Evolutionary conservation across 2,113 vertebrate species (phyloP).

Genomic region (Laticauda colubrina): DNA sequence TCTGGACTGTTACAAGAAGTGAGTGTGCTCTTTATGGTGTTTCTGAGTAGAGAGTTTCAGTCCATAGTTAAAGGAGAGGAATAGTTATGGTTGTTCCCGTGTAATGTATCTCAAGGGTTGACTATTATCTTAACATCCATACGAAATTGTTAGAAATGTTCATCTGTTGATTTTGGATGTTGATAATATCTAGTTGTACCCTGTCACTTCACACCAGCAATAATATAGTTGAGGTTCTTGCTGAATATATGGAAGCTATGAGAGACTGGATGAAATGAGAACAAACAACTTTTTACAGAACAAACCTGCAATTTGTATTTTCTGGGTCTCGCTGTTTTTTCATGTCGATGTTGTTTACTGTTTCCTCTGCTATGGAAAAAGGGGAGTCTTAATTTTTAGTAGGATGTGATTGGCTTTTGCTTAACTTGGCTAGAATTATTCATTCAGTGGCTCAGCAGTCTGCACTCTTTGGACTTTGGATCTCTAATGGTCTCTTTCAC

Average conservation of each 20-base stretch:
- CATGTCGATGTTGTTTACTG: background rate
- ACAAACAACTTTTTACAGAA: background rate
- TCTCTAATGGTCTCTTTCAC: background rate
- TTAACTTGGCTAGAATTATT: background rate
- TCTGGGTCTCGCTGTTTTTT: background rate
- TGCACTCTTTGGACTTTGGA: background rate
- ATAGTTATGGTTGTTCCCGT: background rate
- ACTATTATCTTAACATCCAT: background rate
- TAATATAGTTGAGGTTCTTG: background rate
- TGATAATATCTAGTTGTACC: background rate
- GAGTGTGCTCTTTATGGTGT: background rate
- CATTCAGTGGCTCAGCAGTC: background rate
- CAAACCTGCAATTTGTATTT: background rate
- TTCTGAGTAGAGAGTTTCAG: background rate
- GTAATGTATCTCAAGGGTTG: background rate
- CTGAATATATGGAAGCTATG: background rate
- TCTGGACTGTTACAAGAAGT: background rate
- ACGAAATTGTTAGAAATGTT: background rate
- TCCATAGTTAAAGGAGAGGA: background rate
- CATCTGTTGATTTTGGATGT: background rate
- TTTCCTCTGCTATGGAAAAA: background rate
- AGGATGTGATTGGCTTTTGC: slow-evolving; percentile 9
- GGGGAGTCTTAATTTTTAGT: accelerated
- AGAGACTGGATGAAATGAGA: background rate
- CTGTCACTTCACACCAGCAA: background rate